Conservation (phyloP, 2,113 vertebrate genomes). For the Strix uralensis region DNA sequence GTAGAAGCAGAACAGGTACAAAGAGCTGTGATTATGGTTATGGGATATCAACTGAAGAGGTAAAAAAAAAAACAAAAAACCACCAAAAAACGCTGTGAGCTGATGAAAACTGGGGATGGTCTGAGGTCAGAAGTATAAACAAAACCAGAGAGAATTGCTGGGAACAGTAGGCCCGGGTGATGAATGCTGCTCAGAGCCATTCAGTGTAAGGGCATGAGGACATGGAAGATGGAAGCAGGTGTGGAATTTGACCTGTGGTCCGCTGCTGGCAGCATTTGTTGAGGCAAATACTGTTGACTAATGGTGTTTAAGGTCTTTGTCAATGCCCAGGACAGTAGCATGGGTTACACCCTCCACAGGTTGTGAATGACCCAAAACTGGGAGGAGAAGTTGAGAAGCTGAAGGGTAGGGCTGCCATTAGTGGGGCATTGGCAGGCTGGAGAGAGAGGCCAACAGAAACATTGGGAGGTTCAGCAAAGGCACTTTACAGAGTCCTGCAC, state of each 20-base stretch:
- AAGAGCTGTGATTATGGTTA: background rate
- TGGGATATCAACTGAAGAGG: background rate
- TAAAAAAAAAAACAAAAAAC: background rate
- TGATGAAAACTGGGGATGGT: background rate
- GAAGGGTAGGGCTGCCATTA: background rate
- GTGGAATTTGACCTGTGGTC: background rate
- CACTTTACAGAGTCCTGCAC: accelerated
- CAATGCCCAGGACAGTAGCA: background rate
- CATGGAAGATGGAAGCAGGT: background rate
- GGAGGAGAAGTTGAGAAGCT: background rate
- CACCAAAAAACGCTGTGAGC: background rate
- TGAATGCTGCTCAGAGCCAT: background rate
- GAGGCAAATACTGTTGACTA: background rate
- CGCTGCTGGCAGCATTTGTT: background rate
- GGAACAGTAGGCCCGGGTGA: background rate
- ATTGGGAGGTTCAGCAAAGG: background rate
- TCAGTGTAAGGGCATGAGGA: background rate
- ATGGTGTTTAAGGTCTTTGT: background rate
- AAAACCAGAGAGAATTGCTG: background rate
- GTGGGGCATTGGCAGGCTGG: background rate
- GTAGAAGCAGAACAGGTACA: background rate
- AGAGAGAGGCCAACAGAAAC: background rate
- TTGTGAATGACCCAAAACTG: background rate
- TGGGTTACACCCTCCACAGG: background rate
- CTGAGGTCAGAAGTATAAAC: background rate